phyloP scores from a whole-genome alignment of 2,113 vertebrate genomes.

The Forbesichthys papilliferus region DNA sequence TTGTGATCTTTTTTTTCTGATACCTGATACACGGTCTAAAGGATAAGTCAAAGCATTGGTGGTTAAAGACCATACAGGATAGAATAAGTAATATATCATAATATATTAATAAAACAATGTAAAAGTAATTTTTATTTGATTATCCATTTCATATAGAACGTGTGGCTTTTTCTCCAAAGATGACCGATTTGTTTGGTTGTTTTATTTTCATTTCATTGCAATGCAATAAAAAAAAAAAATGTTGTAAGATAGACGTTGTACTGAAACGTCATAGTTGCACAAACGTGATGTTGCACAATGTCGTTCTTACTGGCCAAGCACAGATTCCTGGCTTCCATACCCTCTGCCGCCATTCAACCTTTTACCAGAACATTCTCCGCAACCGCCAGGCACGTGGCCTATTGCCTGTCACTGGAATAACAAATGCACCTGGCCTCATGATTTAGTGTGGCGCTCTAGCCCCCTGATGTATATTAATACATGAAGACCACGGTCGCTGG shows the following conservation, averaged over 20 bases:
- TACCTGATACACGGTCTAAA: constrained; percentile 53
- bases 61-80: constrained; percentile 52
- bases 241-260: no score
- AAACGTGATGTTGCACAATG: no score
- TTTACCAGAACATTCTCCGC: not conserved
- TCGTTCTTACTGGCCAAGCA: no score
- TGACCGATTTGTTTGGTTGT: not conserved
- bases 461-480: constrained; percentile 74
- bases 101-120: constrained; percentile 1
- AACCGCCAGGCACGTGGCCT: constrained; percentile 18
- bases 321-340: not conserved
- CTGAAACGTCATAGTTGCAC: no score
- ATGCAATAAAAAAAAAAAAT: not conserved
- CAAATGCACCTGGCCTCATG: constrained; percentile 58
- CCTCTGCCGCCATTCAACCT: constrained; percentile 7
- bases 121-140: constrained; percentile 16
- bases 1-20: constrained; percentile 38
- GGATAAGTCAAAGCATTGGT: constrained; percentile 55
- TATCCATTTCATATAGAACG: no score
- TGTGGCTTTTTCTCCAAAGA: not conserved
- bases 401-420: constrained; percentile 69
- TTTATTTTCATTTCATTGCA: not conserved
- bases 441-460: constrained; percentile 66
- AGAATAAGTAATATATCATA: not conserved
- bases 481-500: constrained; percentile 60